phyloP scores from a whole-genome alignment of 2,888 invertebrate species.

The Corythucha ciliata region DNA sequence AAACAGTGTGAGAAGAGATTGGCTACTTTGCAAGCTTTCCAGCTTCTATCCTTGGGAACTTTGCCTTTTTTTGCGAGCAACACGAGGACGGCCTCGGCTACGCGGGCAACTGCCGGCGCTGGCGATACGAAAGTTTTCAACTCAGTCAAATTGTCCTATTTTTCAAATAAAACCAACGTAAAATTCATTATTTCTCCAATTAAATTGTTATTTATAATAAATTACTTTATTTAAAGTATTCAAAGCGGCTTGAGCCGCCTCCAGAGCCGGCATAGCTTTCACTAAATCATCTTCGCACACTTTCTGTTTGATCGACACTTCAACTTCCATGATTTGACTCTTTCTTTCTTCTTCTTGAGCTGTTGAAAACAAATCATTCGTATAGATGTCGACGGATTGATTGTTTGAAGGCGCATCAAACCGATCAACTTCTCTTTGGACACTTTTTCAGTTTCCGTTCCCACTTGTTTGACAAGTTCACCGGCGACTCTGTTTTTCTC shows the following conservation, averaged over 20 bases:
- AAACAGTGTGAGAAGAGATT: not conserved
- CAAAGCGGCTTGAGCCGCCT: conserved; percentile 81
- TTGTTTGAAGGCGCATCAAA: no score
- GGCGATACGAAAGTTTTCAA: conserved; percentile 89
- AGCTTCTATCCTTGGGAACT: conserved; percentile 81
- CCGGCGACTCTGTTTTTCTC: conserved; percentile 85
- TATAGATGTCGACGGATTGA: no score
- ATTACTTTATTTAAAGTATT: conserved; percentile 77
- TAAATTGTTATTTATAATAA: no score
- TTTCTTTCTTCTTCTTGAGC: conserved; percentile 80
- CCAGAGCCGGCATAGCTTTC: conserved; percentile 82
- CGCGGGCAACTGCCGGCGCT: conserved; percentile 77
- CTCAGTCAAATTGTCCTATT: conserved; percentile 80
- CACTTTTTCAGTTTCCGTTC: conserved; percentile 83
- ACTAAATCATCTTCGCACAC: conserved; percentile 82
- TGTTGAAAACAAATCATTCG: conserved; percentile 37
- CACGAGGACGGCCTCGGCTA: conserved; percentile 78
- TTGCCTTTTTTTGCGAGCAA: conserved; percentile 74
- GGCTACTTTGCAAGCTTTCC: conserved; percentile 77
- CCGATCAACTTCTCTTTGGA: conserved; percentile 74
- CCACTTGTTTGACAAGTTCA: conserved; percentile 74
- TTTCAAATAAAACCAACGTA: no score
- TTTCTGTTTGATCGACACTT: conserved; percentile 72
- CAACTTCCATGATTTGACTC: conserved; percentile 79
- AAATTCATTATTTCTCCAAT: no score